Conservation (phyloP, 2,113 vertebrate species). For the Perca flavescens region DNA sequence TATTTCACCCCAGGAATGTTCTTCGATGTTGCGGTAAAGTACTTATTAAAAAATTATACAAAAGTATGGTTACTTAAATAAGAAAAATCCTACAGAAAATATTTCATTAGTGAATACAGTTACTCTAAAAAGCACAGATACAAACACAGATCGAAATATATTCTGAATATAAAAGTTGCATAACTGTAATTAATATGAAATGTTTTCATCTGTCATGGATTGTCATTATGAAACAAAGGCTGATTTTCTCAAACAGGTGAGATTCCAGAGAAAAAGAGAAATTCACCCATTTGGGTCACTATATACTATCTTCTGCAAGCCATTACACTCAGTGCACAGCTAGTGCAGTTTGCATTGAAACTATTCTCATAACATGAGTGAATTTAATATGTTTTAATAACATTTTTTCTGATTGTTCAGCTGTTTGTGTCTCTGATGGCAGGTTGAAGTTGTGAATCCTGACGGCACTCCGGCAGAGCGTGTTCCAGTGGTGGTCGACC, state of each 20-base stretch:
- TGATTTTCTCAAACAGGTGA: too few relatives aligned
- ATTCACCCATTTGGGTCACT: too few relatives aligned
- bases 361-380: background rate
- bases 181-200: background rate
- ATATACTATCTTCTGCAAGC: too few relatives aligned
- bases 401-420: background rate
- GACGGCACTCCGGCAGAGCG: slow-evolving; percentile 80
- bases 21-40: slow-evolving; percentile 88
- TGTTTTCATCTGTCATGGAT: background rate
- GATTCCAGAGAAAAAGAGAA: too few relatives aligned
- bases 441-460: slow-evolving; percentile 85
- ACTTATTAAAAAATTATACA: background rate
- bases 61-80: background rate
- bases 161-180: background rate
- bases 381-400: background rate
- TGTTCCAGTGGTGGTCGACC: slow-evolving; percentile 58
- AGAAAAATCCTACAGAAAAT: background rate
- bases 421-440: slow-evolving; percentile 7
- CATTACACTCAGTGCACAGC: too few relatives aligned
- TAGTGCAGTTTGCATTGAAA: too few relatives aligned
- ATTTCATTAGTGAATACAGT: background rate
- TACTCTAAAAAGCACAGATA: background rate
- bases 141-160: background rate
- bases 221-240: background rate
- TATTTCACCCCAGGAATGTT: slow-evolving; percentile 93